phyloP scores from a whole-genome alignment of 2,113 vertebrate genomes.

The Egretta garzetta region DNA sequence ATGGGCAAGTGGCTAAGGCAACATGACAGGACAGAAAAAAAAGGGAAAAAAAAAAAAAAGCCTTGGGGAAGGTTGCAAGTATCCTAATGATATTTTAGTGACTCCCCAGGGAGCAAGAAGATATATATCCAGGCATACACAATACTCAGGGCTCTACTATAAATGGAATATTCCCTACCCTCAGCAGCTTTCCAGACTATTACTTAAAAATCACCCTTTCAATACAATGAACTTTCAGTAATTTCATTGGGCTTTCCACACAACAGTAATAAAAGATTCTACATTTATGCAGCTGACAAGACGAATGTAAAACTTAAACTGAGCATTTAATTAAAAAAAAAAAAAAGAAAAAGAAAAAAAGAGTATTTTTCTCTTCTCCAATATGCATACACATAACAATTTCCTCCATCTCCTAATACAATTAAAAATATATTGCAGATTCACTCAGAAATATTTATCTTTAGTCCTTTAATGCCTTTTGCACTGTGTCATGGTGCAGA shows the following conservation, averaged over 20 bases:
- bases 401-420: neutral
- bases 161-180: neutral
- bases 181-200: neutral
- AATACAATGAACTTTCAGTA: neutral
- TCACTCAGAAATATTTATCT: neutral
- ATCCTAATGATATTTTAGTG: neutral
- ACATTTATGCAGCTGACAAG: neutral
- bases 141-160: neutral
- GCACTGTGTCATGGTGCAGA: neutral
- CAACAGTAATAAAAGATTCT: neutral
- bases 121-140: neutral
- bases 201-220: neutral
- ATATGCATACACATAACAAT: neutral
- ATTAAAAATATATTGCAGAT: conserved; percentile 2
- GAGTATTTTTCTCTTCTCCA: neutral
- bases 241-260: neutral
- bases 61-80: neutral
- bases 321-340: neutral
- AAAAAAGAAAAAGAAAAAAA: neutral
- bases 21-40: neutral
- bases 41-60: too few relatives aligned
- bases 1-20: neutral
- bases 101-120: neutral
- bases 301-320: neutral
- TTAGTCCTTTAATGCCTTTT: neutral